Evolutionary conservation across 2,113 vertebrate genomes (phyloP).

Genomic region (Hucho hucho): DNA sequence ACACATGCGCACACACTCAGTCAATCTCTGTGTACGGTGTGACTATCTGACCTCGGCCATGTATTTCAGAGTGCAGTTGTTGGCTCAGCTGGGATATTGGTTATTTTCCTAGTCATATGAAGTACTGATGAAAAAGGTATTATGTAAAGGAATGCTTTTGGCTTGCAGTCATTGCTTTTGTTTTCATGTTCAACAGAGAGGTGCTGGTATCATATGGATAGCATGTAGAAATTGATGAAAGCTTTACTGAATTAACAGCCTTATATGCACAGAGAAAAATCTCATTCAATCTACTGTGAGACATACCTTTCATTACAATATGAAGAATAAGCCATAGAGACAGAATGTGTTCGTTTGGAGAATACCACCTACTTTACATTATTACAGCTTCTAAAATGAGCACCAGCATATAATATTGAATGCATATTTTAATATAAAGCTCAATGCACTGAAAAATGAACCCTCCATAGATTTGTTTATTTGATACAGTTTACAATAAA

Average conservation of each 20-base stretch:
- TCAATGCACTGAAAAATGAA: no score
- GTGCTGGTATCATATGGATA: slow-evolving; percentile 25
- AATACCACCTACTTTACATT: background rate
- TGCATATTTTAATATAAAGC: no score
- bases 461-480: no score
- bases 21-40: slow-evolving; percentile 5
- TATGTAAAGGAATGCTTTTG: slow-evolving; percentile 47
- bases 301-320: slow-evolving; percentile 41
- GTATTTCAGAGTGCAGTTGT: slow-evolving; percentile 25
- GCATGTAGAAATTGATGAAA: slow-evolving; percentile 33
- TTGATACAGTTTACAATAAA: no score
- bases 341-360: background rate
- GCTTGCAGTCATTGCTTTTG: slow-evolving; percentile 29
- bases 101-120: slow-evolving; percentile 45
- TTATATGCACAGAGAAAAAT: slow-evolving; percentile 29
- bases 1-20: background rate
- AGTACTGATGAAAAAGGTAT: slow-evolving; percentile 45
- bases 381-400: background rate
- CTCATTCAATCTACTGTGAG: slow-evolving; percentile 31
- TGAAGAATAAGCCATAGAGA: background rate
- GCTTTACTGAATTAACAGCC: slow-evolving; percentile 30
- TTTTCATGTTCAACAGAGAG: slow-evolving; percentile 15
- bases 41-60: slow-evolving; percentile 6
- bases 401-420: no score
- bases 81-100: slow-evolving; percentile 47